Conservation (phyloP, 64 coral and sea anemone genomes). For the Astreopora myriophthalma region DNA sequence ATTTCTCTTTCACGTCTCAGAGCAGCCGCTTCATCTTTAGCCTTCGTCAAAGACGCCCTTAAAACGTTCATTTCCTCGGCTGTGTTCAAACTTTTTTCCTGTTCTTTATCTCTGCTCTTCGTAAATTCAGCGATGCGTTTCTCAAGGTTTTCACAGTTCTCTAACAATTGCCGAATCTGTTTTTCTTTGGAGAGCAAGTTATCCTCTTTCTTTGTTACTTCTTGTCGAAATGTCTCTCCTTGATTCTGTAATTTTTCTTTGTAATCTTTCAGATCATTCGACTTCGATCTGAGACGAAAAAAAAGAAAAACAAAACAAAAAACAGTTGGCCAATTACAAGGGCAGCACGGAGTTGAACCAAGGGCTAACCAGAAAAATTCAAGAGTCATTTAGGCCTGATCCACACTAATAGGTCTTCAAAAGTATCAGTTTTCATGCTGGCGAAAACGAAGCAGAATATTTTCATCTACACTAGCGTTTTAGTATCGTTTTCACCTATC, state of each 20-base stretch:
- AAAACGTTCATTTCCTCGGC: constrained; percentile 70
- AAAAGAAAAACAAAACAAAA: neutral
- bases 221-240: constrained; percentile 51
- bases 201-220: constrained; percentile 53
- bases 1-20: constrained; percentile 84
- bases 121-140: constrained; percentile 57
- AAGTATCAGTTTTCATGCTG: no score
- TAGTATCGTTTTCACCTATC: no score
- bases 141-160: constrained; percentile 67
- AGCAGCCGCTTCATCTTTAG: constrained; percentile 64
- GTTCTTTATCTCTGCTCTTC: constrained; percentile 26
- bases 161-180: constrained; percentile 36
- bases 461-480: no score
- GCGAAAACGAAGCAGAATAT: no score
- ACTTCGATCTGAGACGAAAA: constrained; percentile 2
- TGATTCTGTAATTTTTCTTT: constrained; percentile 58
- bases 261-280: constrained; percentile 32
- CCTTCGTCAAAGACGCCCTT: constrained; percentile 45
- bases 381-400: no score
- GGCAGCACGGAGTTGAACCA: no score
- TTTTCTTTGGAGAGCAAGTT: constrained; percentile 62
- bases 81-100: constrained; percentile 63
- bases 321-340: no score
- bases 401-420: no score
- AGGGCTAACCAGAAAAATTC: no score